Conservation (phyloP, 2,888 invertebrate species). For the Ichneumoninae sp. region DNA sequence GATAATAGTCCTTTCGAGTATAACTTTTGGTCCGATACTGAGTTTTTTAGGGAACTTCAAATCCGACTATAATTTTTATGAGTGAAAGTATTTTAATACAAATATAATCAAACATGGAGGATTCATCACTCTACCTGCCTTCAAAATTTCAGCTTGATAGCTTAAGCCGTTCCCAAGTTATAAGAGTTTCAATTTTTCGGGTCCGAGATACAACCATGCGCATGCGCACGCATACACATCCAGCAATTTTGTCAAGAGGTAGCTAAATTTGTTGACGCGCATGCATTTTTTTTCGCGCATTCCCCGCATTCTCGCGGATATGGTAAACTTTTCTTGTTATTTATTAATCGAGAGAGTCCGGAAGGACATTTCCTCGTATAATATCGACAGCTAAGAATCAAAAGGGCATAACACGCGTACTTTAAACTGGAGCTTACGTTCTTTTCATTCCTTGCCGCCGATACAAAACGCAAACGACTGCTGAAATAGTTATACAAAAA, state of each 20-base stretch:
- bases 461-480: neutral
- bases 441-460: neutral
- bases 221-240: too few relatives aligned
- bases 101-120: too few relatives aligned
- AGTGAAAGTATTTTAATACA: too few relatives aligned
- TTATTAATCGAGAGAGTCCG: slow-evolving; percentile 39
- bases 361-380: slow-evolving; percentile 24
- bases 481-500: neutral
- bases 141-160: too few relatives aligned
- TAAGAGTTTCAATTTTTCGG: too few relatives aligned
- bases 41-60: too few relatives aligned
- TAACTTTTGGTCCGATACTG: too few relatives aligned
- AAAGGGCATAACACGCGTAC: neutral
- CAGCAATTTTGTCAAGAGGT: neutral
- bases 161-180: too few relatives aligned
- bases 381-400: neutral
- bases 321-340: slow-evolving; percentile 19
- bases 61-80: too few relatives aligned
- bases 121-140: too few relatives aligned
- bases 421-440: neutral
- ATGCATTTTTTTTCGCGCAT: slow-evolving; percentile 21
- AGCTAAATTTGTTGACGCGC: neutral
- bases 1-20: too few relatives aligned
- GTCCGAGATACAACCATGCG: too few relatives aligned
- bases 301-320: slow-evolving; percentile 10